Evolutionary conservation across 2,888 invertebrate genomes (phyloP).

Genomic region (Cepaea hortensis): DNA sequence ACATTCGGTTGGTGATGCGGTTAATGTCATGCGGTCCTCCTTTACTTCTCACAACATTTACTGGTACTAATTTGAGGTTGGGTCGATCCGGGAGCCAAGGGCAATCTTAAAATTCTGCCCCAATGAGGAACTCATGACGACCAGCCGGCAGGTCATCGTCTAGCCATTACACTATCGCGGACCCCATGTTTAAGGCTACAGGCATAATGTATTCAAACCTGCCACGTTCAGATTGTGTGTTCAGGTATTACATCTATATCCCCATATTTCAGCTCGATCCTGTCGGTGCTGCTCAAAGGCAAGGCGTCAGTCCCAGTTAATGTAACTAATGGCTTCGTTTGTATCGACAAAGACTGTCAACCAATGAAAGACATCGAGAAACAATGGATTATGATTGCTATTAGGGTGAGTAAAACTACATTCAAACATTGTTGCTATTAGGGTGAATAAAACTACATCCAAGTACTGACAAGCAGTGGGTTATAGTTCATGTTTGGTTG

Average conservation of each 20-base stretch:
- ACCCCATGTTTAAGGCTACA: no score
- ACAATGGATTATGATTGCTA: slow-evolving; percentile 16
- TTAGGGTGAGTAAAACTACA: slow-evolving; percentile 24
- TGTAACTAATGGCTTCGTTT: not conserved
- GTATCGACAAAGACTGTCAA: not conserved
- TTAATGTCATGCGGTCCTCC: no score
- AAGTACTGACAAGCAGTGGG: not conserved
- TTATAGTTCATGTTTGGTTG: slow-evolving; percentile 26
- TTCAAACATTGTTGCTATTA: not conserved
- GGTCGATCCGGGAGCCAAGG: no score
- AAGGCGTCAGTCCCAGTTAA: slow-evolving; percentile 7
- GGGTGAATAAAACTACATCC: slow-evolving; percentile 16
- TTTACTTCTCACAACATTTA: no score
- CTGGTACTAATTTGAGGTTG: no score
- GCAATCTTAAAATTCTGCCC: no score
- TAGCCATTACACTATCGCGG: no score
- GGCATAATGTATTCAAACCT: no score
- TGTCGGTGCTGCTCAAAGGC: slow-evolving; percentile 6
- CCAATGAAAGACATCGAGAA: not conserved
- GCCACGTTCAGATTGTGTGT: no score
- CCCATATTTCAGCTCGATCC: slow-evolving; percentile 25
- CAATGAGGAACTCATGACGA: no score
- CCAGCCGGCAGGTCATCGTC: no score
- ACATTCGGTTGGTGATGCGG: no score
- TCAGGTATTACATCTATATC: not conserved